Evolutionary conservation across 2,888 invertebrate species (phyloP).

Genomic region (Drosophila greeni): DNA sequence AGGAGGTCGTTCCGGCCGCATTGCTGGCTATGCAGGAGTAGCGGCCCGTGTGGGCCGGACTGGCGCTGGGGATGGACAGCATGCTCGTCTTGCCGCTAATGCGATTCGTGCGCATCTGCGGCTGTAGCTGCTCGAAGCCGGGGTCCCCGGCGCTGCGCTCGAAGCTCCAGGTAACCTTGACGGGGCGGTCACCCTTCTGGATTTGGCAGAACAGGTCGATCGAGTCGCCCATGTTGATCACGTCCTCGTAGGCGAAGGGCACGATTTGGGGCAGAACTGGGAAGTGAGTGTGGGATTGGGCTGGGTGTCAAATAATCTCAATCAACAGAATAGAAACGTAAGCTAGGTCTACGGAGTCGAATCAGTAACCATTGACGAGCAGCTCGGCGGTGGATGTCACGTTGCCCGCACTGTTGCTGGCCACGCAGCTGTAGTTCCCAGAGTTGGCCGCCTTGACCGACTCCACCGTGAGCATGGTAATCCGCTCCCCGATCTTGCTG

Average conservation of each 20-base stretch:
- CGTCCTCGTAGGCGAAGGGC: conserved; percentile 87
- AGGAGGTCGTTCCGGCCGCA: conserved; percentile 82
- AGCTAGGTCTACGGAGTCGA: conserved; percentile 47
- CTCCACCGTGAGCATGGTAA: conserved; percentile 85
- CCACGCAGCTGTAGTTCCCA: conserved; percentile 85
- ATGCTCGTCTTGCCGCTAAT: conserved; percentile 83
- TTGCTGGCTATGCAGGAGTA: conserved; percentile 88
- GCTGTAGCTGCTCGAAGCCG: conserved; percentile 62
- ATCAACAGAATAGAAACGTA: conserved; percentile 31
- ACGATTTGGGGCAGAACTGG: conserved; percentile 87
- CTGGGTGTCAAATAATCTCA: conserved; percentile 25
- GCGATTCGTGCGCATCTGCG: conserved; percentile 81
- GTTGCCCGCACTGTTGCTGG: conserved; percentile 83
- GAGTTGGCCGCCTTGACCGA: conserved; percentile 84
- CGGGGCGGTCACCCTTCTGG: conserved; percentile 84
- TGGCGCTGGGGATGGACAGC: conserved; percentile 81
- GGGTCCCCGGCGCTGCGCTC: conserved; percentile 68
- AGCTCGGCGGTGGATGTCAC: conserved; percentile 82
- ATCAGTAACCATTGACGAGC: conserved; percentile 82
- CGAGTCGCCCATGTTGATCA: conserved; percentile 85
- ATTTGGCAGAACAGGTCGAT: conserved; percentile 86
- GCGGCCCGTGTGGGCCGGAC: conserved; percentile 85
- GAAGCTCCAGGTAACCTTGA: conserved; percentile 84
- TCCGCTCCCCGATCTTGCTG: conserved; percentile 83
- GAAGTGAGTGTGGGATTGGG: conserved; percentile 20